Evolutionary conservation across 2,113 vertebrate species (phyloP), one percentile per base, ranked within the genome.

Genomic region (Cyrtonyx montezumae): DNA sequence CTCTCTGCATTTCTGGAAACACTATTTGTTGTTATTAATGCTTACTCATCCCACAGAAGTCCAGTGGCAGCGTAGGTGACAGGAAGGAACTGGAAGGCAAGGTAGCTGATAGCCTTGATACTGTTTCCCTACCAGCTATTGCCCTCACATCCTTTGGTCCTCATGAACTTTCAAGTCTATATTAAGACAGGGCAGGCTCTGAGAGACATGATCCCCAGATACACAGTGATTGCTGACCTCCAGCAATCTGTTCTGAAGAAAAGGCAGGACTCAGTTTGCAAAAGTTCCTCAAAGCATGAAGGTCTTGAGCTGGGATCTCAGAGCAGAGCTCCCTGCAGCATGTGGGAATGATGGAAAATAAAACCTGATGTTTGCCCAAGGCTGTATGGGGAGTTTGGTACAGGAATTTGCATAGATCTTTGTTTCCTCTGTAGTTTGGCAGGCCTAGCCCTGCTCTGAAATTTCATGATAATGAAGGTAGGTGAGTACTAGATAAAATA

Each of bases 101-200:
- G 93, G 80, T 82, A 91, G 79, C 79, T 93, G 91, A 63, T 66
- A 55, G 55, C 17, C 4, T 19, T 30, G 45, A 8, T 34, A 13
- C 11, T 70, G 6, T 49, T 61, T 59, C 12, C 65, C 46, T 49
- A 6, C 55, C 55, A 30, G 73, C 67, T 28, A 16, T 4, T 79
- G 61, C 62, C 85, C 70, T 84, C 68, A 21, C 46, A 55, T 66
- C 51, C 78, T 79, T 90, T 71, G 9, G 0, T 84, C 42, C 77
- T 56, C 1, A 0, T 49, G 88, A 94, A 87, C 88, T 87, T 93
- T 90, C 61, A 95, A 53, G 68, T 85, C 88, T 91, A 94, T 87
- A 79, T 93, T 91, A 84, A 90, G 85, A 88, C 49, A 81, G 26
- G 7, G 17, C 66, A 94, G 48, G 58, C 76, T 91, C 58, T 83